Evolutionary conservation across 2,113 vertebrate genomes (phyloP).

Genomic region (Heptranchias perlo): DNA sequence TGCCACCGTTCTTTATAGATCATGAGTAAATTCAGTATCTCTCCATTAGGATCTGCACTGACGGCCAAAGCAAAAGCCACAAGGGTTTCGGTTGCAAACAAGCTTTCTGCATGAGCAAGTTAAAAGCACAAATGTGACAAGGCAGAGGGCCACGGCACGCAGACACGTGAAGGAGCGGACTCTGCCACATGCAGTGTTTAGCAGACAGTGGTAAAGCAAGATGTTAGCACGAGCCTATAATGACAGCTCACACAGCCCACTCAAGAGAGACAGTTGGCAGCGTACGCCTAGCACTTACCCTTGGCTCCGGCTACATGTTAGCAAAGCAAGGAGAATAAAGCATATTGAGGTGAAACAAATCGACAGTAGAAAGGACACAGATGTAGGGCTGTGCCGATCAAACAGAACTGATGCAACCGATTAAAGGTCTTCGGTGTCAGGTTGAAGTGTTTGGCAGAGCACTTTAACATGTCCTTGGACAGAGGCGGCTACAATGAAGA

Average conservation of each 20-base stretch:
- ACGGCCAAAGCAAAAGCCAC: too few relatives aligned
- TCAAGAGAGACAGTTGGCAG: background rate
- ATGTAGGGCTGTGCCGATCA: background rate
- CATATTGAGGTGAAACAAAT: slow-evolving; percentile 35
- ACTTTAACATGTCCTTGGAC: background rate
- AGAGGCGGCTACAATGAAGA: background rate
- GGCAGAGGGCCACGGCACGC: background rate
- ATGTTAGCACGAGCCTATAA: slow-evolving; percentile 11
- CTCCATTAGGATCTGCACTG: too few relatives aligned
- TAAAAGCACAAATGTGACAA: slow-evolving; percentile 19
- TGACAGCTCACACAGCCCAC: slow-evolving; percentile 1
- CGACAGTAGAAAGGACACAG: background rate
- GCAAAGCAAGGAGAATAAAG: slow-evolving; percentile 35
- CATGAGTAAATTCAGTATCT: background rate
- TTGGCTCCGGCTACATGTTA: slow-evolving; percentile 29
- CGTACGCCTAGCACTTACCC: slow-evolving; percentile 31
- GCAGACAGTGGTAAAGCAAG: slow-evolving; percentile 13
- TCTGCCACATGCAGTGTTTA: slow-evolving; percentile 20
- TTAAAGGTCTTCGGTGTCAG: slow-evolving; percentile 20
- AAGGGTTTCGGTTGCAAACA: slow-evolving; percentile 11
- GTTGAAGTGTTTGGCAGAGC: background rate
- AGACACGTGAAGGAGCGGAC: background rate
- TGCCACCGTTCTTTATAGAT: background rate
- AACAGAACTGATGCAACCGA: background rate
- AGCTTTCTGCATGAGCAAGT: background rate